These are phyloP conservation scores for Smutsia temminckii DNA, from an alignment of 2,797 vertebrate genomes.

Conservation along the genomic window DNA sequence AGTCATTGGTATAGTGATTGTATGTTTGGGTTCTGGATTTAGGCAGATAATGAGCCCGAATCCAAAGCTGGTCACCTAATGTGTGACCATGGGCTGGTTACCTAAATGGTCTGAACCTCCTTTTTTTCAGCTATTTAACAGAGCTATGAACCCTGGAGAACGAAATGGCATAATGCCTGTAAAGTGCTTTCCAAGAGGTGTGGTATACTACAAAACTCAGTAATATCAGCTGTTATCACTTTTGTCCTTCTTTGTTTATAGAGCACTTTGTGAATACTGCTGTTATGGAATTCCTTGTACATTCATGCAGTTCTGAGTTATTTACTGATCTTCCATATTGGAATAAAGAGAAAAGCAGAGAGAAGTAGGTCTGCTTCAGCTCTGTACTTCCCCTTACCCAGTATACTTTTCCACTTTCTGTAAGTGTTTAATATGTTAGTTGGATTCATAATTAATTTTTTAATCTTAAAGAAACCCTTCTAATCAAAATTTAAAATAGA, in stretches of 20 bases:
- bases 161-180: neutral
- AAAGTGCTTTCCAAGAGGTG: neutral
- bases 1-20: neutral
- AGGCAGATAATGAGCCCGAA: neutral
- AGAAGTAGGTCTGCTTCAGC: neutral
- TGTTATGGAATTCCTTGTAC: neutral
- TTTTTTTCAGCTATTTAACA: neutral
- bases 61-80: neutral
- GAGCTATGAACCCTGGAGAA: neutral
- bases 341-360: neutral
- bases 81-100: neutral
- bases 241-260: neutral
- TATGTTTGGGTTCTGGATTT: neutral
- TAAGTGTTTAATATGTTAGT: neutral
- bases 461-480: neutral
- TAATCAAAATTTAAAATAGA: slow-evolving; percentile 8
- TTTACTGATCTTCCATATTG: neutral
- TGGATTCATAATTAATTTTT: neutral
- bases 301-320: neutral
- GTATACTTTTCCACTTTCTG: neutral
- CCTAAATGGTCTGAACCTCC: neutral
- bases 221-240: neutral
- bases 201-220: neutral
- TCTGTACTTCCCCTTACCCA: neutral
- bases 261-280: neutral